Evolutionary conservation across 2,797 vertebrate genomes (phyloP), one percentile per base, ranked within the genome.

Genomic region (Leptodactylus fallax): DNA sequence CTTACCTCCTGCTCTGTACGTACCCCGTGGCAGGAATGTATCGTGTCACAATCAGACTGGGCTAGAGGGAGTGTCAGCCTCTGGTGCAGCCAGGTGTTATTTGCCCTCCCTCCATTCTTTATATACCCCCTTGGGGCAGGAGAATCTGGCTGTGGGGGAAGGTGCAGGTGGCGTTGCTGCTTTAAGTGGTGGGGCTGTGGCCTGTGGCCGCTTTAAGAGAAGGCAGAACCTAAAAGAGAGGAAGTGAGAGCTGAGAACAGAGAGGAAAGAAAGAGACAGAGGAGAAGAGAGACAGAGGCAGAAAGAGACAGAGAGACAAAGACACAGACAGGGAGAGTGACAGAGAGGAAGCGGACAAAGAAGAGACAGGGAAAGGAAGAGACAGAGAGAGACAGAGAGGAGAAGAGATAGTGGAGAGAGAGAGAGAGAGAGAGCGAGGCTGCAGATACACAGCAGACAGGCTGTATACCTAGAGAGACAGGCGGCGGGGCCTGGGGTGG

Each of bases 401-500:
- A 36, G 19, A 21, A 47, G 69, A 72, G 6, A 47, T 16, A 67
- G 63, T 8, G 27, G 17, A 27, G n/a, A 81, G 9, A 81, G 53
- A 88, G 78, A 65, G 78, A 49, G 61, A 45, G 25, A 89, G 60
- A 79, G 71, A 51, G 65, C 23, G 23, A 47, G 80, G 45, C 53
- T 5, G 36, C 49, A 51, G 49, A 53, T 2, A 16, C n/a, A 58
- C 2, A 56, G 1, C 85, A 45, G 17, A 85, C 85, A 87, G 49
- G 71, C 7, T 23, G 53, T 10, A 78, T 53, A 19, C 16, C 65
- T 53, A 23, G 9, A 58, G 61, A 72, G 51, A 8, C 9, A 60
- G 65, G 10, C 6, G 27, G 36, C 36, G 58, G 79, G 53, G 36
- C 23, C 5, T 23, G 9, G 25, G 12, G 14, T 17, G 49, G 27